These are phyloP conservation scores for Brienomyrus brachyistius DNA, from an alignment of 2,113 vertebrate genomes.

Conservation along the genomic window DNA sequence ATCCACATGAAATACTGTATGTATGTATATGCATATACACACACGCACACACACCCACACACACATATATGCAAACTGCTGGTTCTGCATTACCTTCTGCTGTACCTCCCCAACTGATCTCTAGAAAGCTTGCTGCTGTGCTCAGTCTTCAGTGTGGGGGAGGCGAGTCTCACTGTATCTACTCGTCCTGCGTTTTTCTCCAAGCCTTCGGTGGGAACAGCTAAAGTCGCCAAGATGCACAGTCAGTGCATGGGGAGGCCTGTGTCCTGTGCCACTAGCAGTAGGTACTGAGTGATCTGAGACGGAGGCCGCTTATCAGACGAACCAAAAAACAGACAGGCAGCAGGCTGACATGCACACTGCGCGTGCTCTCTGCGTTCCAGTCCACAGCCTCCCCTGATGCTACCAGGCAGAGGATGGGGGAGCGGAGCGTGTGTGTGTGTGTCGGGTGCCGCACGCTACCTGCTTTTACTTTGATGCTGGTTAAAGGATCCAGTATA, in stretches of 20 bases:
- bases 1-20: neutral
- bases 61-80: neutral
- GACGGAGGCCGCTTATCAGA: neutral
- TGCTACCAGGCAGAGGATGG: neutral
- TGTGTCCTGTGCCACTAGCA: neutral
- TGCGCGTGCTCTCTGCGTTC: neutral
- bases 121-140: neutral
- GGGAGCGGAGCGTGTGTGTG: neutral
- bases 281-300: neutral
- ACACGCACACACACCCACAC: neutral
- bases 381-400: neutral
- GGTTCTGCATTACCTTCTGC: neutral
- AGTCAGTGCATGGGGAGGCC: neutral
- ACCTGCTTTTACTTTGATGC: neutral
- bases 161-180: neutral
- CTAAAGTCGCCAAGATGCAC: neutral
- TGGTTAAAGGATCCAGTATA: neutral
- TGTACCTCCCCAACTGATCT: neutral
- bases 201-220: neutral
- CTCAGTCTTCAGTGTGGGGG: neutral
- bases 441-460: neutral
- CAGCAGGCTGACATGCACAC: neutral
- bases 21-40: neutral
- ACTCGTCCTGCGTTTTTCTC: neutral
- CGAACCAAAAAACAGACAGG: neutral